Conservation (phyloP, 2,113 vertebrate genomes). For the Thryonomys swinderianus region DNA sequence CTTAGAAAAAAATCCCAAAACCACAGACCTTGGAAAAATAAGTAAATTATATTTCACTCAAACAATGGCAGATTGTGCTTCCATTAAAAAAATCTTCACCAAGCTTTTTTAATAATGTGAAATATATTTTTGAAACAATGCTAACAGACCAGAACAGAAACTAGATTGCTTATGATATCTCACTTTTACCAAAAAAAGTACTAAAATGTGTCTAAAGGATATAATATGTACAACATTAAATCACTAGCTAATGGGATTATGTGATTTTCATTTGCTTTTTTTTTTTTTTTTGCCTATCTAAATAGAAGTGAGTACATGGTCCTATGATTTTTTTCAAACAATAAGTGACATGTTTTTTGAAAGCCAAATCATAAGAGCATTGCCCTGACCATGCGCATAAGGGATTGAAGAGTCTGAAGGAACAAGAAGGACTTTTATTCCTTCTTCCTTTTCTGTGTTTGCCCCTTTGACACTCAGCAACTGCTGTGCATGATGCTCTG, state of each 20-base stretch:
- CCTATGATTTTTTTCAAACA: constrained; percentile 27
- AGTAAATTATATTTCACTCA: constrained; percentile 14
- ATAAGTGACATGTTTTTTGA: neutral
- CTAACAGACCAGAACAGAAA: constrained; percentile 41
- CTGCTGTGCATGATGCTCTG: neutral
- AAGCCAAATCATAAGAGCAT: neutral
- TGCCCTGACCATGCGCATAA: neutral
- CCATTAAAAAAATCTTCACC: neutral
- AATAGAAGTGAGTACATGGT: constrained; percentile 19
- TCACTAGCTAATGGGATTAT: neutral
- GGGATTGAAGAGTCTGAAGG: neutral
- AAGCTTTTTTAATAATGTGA: constrained; percentile 38
- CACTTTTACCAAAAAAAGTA: neutral
- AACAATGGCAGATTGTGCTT: constrained; percentile 35
- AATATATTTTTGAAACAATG: constrained; percentile 48
- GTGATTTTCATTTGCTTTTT: constrained; percentile 18
- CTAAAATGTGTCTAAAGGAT: neutral
- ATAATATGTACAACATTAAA: neutral
- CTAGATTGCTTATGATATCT: neutral
- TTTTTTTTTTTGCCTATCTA: constrained; percentile 21
- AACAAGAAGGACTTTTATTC: neutral
- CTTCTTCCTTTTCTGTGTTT: neutral
- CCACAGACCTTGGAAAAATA: constrained; percentile 34
- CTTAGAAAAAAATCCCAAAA: neutral
- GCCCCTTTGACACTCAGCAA: neutral